Evolutionary conservation across 2,113 vertebrate genomes (phyloP).

Genomic region (Laticauda colubrina): DNA sequence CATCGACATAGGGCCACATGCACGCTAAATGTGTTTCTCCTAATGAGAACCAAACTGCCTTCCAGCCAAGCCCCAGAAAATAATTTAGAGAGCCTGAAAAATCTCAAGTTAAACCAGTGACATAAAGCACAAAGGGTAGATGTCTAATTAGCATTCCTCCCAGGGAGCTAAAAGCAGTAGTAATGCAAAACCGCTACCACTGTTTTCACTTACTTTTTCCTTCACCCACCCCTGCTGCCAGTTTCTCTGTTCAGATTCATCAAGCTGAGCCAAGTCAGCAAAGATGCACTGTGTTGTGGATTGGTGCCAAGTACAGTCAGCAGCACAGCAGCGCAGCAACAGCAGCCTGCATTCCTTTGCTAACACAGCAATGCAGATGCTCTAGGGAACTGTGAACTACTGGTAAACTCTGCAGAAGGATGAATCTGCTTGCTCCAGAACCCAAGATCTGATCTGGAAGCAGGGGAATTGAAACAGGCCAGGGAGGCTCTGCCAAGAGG

Average conservation of each 20-base stretch:
- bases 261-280: constrained; percentile 56
- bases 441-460: constrained; percentile 32
- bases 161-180: constrained; percentile 22
- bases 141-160: constrained; percentile 28
- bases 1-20: background rate
- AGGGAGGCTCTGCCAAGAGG: constrained; percentile 33
- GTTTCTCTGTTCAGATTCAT: constrained; percentile 36
- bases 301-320: constrained; percentile 51
- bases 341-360: constrained; percentile 35
- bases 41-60: background rate
- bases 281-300: constrained; percentile 9
- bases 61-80: background rate
- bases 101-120: background rate
- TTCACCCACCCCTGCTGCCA: background rate
- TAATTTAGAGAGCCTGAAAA: background rate
- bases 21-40: background rate
- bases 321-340: constrained; percentile 17
- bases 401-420: constrained; percentile 45
- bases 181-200: background rate
- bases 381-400: constrained; percentile 36
- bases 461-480: constrained; percentile 51
- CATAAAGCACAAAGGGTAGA: background rate
- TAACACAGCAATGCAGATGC: constrained; percentile 57
- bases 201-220: accelerated
- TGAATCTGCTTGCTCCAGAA: constrained; percentile 12